Evolutionary conservation across 1,140 invertebrate species (phyloP), one percentile per base, ranked within the genome.

Genomic region (Aporrectodea caliginosa): DNA sequence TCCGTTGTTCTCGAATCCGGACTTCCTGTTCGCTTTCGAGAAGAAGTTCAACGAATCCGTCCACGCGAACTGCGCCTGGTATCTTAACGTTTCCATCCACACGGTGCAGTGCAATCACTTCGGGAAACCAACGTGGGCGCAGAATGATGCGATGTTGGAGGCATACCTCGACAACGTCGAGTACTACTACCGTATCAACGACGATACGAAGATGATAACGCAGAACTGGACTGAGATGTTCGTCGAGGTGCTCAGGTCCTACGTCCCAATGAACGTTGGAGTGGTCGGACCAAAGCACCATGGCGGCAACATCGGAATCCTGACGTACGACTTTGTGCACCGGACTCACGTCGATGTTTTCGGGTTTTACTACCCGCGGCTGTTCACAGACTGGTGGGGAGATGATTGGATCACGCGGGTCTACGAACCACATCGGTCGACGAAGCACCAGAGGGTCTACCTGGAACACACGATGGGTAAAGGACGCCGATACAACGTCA

Each of bases 141-240:
- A 77, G 16, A 77, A 77, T 35, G 75, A 77, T 34, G 75, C 75
- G 14, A 69, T 77, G 35, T 6, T 77, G 35, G 75, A 77, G 14
- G 75, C 58, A 16, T 77, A 77, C 30, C 58, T 77, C 16, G 75
- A 77, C 58, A 35, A 34, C n/a, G 34, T 31, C 22, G 75, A 77
- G 6, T 77, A 77, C 32, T 77, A 27, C 43, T 77, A 68, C 43
- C 2, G 75, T 14, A 27, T 31, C 6, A 72, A 72, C 31, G 70
- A 72, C 27, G 70, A 72, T 27, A 72, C 31, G 6, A 2, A 14
- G 2, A 14, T 72, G 70, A 29, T 72, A 31, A 72, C 70, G n/a
- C 2, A 27, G 31, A 6, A 72, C 31, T 72, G 70, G 70, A 27
- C 70, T 12, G 31, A 72, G 14, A 31, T 2, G 27, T 72, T 72